These are phyloP conservation scores for Planococcus citri DNA, from an alignment of 1,140 invertebrate species.

Conservation along the genomic window DNA sequence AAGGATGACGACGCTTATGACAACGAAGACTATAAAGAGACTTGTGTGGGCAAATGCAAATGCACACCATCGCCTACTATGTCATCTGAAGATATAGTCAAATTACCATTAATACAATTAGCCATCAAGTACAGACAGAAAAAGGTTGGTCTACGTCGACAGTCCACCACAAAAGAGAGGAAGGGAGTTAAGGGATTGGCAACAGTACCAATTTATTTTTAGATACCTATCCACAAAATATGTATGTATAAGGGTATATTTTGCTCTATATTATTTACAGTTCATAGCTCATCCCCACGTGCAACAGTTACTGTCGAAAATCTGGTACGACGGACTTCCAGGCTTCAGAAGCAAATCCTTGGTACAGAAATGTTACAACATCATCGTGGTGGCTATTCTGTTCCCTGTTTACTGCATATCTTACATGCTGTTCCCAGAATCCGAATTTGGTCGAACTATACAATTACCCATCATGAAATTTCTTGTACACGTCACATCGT, in stretches of 20 bases:
- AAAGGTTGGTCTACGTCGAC: conserved; percentile 57
- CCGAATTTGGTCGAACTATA: conserved; percentile 60
- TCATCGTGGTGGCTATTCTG: conserved; percentile 57
- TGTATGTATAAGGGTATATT: no score
- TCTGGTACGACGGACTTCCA: conserved; percentile 86
- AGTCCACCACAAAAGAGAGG: no score
- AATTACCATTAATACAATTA: conserved; percentile 65
- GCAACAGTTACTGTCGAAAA: conserved; percentile 75
- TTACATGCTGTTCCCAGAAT: conserved; percentile 68
- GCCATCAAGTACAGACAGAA: conserved; percentile 90
- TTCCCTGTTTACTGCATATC: conserved; percentile 75
- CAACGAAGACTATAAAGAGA: no score
- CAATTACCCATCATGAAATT: conserved; percentile 91
- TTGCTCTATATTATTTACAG: conserved; percentile 35
- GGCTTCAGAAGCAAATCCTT: conserved; percentile 68
- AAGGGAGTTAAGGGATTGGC: no score
- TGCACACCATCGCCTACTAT: no score
- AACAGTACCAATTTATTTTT: no score
- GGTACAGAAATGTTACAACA: conserved; percentile 52
- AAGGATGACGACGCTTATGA: no score
- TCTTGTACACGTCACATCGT: conserved; percentile 79
- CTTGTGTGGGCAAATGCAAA: no score
- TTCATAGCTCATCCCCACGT: conserved; percentile 89
- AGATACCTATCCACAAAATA: no score
- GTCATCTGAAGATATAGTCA: conserved; percentile 49